A percentile compares a stretch with the other conserved stretches of the same genome.
These are phyloP conservation scores for Colossoma macropomum DNA, from an alignment of 2,113 vertebrate species.

Conservation along the genomic window DNA sequence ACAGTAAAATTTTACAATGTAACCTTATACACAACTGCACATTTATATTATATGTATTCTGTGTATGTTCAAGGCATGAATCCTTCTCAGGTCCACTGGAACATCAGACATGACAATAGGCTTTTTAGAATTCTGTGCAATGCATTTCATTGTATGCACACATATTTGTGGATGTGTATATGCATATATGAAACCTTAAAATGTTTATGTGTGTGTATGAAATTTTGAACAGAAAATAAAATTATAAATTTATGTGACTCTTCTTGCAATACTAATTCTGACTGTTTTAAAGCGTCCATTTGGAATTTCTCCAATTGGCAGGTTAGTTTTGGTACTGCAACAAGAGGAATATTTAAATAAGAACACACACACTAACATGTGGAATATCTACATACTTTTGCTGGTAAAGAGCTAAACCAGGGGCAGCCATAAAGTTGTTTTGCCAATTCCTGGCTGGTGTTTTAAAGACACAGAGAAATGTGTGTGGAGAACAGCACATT, in stretches of 20 bases:
- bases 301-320: no score
- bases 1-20: no score
- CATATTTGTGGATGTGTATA: neutral
- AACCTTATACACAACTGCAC: neutral
- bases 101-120: neutral
- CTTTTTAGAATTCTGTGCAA: neutral
- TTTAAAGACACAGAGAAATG: neutral
- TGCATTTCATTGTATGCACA: neutral
- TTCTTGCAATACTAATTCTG: no score
- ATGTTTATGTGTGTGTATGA: no score
- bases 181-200: no score
- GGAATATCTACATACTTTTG: neutral
- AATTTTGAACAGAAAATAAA: no score
- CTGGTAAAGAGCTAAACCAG: neutral
- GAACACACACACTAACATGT: neutral
- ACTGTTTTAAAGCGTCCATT: no score
- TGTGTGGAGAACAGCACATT: slow-evolving; percentile 10
- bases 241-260: no score
- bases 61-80: neutral
- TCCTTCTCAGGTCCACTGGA: neutral
- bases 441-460: neutral
- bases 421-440: neutral
- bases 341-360: neutral
- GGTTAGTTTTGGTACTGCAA: neutral
- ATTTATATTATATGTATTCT: neutral